Percentiles rank a stretch among this genome's conserved stretches.
Evolutionary conservation across 2,797 vertebrate genomes (phyloP).

Genomic region (Argentina silus): DNA sequence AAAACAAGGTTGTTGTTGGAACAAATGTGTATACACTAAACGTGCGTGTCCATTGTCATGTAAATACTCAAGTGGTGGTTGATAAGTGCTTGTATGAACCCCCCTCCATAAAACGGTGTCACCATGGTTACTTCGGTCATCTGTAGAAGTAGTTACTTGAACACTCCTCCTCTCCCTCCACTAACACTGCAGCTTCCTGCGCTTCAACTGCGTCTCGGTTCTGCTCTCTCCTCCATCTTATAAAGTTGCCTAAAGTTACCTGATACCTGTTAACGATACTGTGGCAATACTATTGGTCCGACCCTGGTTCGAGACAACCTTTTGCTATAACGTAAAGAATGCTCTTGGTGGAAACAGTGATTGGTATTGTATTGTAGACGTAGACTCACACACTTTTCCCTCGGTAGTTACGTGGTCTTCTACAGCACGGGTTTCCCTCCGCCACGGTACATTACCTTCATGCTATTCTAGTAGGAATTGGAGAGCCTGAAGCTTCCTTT

Average conservation of each 20-base stretch:
- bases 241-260: neutral
- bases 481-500: neutral
- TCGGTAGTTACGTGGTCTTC: slow-evolving; percentile 1
- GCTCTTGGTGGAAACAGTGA: neutral
- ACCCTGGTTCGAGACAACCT: neutral
- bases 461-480: neutral
- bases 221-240: slow-evolving; percentile 19
- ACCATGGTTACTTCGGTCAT: slow-evolving; percentile 12
- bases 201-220: slow-evolving; percentile 25
- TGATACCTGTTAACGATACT: neutral
- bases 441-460: neutral
- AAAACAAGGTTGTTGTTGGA: no score
- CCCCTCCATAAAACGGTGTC: slow-evolving; percentile 1
- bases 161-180: slow-evolving; percentile 23
- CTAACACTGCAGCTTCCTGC: slow-evolving; percentile 50
- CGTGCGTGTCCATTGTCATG: no score
- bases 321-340: neutral
- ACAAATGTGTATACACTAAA: no score
- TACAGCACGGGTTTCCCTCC: slow-evolving; percentile 16
- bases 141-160: slow-evolving; percentile 25
- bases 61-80: no score
- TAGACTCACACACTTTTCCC: neutral
- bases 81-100: neutral
- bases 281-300: neutral
- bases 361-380: no score